These are phyloP conservation scores for Alloscopus bannaensis DNA, from an alignment of 2,888 invertebrate species.

Conservation along the genomic window DNA sequence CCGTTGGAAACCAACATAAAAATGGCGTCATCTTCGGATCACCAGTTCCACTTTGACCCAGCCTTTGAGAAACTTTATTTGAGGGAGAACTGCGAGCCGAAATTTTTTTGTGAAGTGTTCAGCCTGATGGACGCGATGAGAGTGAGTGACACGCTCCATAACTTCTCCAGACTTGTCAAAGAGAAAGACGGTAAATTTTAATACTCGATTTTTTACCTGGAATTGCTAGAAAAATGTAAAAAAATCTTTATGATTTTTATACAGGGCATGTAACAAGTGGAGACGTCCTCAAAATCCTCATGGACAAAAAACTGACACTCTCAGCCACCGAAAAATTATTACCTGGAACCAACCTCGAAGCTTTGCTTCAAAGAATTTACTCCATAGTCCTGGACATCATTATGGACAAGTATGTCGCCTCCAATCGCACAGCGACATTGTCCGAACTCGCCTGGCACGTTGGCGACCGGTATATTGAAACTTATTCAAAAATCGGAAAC, in stretches of 20 bases:
- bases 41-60: constrained; percentile 40
- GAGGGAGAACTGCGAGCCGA: constrained; percentile 30
- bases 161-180: constrained; percentile 6
- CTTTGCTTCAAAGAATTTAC: constrained; percentile 32
- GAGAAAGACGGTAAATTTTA: constrained; percentile 27
- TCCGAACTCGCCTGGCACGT: constrained; percentile 21
- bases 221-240: not conserved
- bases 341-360: not conserved
- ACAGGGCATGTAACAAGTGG: too few species aligned
- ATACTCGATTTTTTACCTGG: not conserved
- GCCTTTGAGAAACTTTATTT: constrained; percentile 28
- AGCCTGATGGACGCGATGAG: constrained; percentile 49
- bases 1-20: too few species aligned
- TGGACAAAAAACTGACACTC: constrained; percentile 8
- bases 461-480: constrained; percentile 19
- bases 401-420: constrained; percentile 21
- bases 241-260: too few species aligned
- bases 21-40: not conserved
- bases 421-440: constrained; percentile 13
- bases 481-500: not conserved
- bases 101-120: constrained; percentile 51
- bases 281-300: constrained; percentile 23
- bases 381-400: constrained; percentile 20
- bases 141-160: constrained; percentile 12
- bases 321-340: too few species aligned